Evolutionary conservation across 2,113 vertebrate species (phyloP), one percentile per base, ranked within the genome.

Genomic region (Brachyhypopomus gauderio): DNA sequence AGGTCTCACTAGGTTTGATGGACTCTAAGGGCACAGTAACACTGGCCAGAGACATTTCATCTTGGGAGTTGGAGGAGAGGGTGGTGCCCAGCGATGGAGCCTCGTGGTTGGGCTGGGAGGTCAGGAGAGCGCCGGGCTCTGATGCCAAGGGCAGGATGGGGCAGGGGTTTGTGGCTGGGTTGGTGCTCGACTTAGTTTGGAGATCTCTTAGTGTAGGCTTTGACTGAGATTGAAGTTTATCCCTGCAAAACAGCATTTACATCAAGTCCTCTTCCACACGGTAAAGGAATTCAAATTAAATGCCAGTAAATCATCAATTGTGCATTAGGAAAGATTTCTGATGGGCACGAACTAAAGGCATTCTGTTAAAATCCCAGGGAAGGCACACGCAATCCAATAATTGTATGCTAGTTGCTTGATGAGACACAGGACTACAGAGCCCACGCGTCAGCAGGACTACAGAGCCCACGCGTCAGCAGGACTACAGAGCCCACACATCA

Each of bases 1-100:
- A 41, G 8, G 2, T 86, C 96, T 96, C 91, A 99, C 98, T 98
- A n/a, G 97, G 97, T 89, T 95, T 98, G 91, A 99, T 96, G 34
- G 96, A 95, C 86, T 99, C 98, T 92, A 99, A 93, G 86, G 96
- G 95, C 88, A 99, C 95, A 27, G 91, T 93, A 79, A 98, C 89
- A 38, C 92, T 95, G 81, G 94, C 89, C 9, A 99, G 90, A 0
- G 96, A 96, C 81, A 96, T 92, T 86, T 94, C 93, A 1, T 91
- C 90, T 2, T 88, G 89, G 19, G 88, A 79, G 0, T 30, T 3
- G 0, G 91, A 25, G 22, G 89, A 87, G 41, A 87, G 83, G 7
- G 85, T 81, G 85, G 81, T 34, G 11, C 89, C 90, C 84, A 88
- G 82, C 52, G 92, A 52, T 0, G 80, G 70, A 75, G 91, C 86